Evolutionary conservation across 1,140 invertebrate genomes (phyloP), one percentile per base, ranked within the genome.

Genomic region (Cryptotermes secundus): DNA sequence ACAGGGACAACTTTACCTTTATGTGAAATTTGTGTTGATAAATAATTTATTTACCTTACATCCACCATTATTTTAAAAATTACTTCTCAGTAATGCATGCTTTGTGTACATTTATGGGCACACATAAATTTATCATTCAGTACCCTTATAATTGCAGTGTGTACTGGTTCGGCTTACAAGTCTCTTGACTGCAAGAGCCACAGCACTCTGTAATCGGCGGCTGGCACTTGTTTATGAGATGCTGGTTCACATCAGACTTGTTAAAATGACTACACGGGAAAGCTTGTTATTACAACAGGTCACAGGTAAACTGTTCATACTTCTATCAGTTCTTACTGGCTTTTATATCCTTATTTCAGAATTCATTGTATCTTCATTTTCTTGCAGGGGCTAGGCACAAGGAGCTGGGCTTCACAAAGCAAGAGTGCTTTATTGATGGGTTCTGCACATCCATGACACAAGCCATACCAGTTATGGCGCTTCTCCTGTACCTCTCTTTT

Each of bases 191-290:
- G 85, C 83, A 14, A 26, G 59, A n/a, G 59, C 59, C 26, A 31
- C 59, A 3, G 59, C 59, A n/a, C 26, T 72, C 59, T 72, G 26
- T 26, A 72, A 26, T 26, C 59, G 26, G 14, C 81, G 81, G 36
- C 24, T 82, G n/a, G 31, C 31, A 12, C 45, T 45, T 31, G 26
- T 82, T 9, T 31, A 82, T 31, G 81, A 82, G 31, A n/a, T 82
- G 38, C 81, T 82, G 38, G 3, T 53, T 7, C 81, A 82, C 81
- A 87, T 87, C 82, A 86, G 86, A 38, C 42, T 87, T 19, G 85
- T 87, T 1, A 88, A 87, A 86, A 83, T 88, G 34, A 86, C 86
- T 0, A 82, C 85, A 26, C 87, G 87, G 85, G 87, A 88, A 53
- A 72, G 85, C 38, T 19, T 86, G 85, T 59, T 88, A 87, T 49